Base-by-base conservation (phyloP, 1,140 invertebrate genomes). In the Melitaea cinxia region DNA sequence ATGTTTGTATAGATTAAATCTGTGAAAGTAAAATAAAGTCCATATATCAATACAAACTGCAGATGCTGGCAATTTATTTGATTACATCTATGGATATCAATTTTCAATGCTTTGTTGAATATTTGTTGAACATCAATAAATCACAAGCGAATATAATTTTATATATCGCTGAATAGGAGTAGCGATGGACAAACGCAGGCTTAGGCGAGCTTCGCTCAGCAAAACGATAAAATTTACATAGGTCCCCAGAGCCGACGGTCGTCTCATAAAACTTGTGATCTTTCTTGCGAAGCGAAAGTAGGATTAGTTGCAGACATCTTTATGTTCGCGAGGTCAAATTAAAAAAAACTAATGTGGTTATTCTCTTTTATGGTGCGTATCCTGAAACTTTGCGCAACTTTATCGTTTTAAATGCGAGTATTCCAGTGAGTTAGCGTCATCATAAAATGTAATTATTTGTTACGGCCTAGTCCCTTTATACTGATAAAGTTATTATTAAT, bases 211-310 rank as follows among this genome's bases (percentile, higher is more conserved):
- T 61, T 52, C 19, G 23, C 23, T 61, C 58, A 53, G 59, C 49
- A 61, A 26, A 68, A 68, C 77, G 56, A 79, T 79, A 74, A 79
- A 76, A 79, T 79, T 79, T 74, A 74, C 74, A 74, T 79, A 68
- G 74, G 42, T 33, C 42, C 56, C 24, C 24, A 21, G 17, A 49
- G 42, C 42, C 56, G 42, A 39, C 24, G 54, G 37, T 21, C 54
- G 56, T 58, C 42, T 47, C 39, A 23, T 58, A 58, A 58, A 58
- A 45, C 56, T 58, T 47, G 26, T 19, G 42, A 47, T 21, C 21
- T 23, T 47, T 47, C 42, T 47, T 47, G 42, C 42, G 17, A 23
- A n/a, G 21, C 17, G 17, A 47, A 45, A 47, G 42, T 23, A 21
- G 21, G 42, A 47, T 47, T 47, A 47, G 42, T 47, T 47, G 17